Conservation (phyloP, 2,797 vertebrate species). For the Gobionotothen gibberifrons region DNA sequence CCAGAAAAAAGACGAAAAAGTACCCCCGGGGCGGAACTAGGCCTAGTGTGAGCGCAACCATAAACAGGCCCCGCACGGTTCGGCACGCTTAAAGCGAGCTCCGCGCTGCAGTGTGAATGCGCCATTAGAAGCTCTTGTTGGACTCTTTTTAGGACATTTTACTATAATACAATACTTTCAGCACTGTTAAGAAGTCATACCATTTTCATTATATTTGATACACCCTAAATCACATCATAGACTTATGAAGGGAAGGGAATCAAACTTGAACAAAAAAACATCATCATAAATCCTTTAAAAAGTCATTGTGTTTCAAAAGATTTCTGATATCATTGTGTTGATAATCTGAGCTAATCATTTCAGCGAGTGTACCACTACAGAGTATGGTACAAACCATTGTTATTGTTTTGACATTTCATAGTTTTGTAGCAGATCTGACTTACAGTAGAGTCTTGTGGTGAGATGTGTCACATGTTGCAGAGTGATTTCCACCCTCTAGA, state of each 20-base stretch:
- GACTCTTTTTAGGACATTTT: background rate
- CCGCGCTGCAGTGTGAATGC: too few species aligned
- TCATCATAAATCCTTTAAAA: background rate
- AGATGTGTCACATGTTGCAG: conserved; percentile 17
- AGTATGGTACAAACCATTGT: background rate
- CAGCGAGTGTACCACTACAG: background rate
- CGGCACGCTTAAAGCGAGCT: too few species aligned
- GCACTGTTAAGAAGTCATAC: conserved; percentile 16
- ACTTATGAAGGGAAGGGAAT: conserved; percentile 8
- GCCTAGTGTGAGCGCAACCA: too few species aligned
- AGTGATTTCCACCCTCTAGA: conserved; percentile 56
- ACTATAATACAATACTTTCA: background rate
- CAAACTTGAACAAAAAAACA: background rate
- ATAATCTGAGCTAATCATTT: background rate
- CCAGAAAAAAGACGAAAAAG: too few species aligned
- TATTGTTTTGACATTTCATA: background rate
- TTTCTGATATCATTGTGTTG: background rate
- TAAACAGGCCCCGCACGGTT: too few species aligned
- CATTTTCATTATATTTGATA: conserved; percentile 13
- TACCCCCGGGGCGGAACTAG: too few species aligned
- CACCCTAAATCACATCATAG: conserved; percentile 13
- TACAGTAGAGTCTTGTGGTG: background rate
- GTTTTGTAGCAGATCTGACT: background rate
- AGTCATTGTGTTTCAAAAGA: background rate
- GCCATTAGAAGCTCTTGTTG: conserved; percentile 10